Percentiles rank a stretch among this genome's conserved stretches.
These are phyloP conservation scores for Euthynnus affinis DNA, from an alignment of 2,797 vertebrate species.

Conservation along the genomic window DNA sequence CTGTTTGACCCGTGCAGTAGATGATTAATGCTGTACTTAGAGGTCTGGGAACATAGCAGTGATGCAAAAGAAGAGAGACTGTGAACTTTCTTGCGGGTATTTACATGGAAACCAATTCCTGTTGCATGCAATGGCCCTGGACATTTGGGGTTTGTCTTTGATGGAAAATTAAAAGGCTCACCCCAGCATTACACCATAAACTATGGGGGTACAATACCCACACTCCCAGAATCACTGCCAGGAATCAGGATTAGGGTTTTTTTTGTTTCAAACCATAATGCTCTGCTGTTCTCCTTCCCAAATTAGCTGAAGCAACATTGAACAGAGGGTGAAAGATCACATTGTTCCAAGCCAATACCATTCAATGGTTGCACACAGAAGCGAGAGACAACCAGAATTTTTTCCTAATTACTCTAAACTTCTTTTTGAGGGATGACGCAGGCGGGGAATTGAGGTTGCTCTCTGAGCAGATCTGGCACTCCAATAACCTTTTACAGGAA, in stretches of 20 bases:
- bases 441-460: conserved; percentile 33
- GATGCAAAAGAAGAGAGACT: conserved; percentile 55
- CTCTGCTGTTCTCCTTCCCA: conserved; percentile 54
- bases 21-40: conserved; percentile 67
- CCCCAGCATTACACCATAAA: conserved; percentile 57
- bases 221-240: conserved; percentile 61
- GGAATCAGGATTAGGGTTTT: conserved; percentile 56
- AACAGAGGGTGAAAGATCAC: conserved; percentile 56
- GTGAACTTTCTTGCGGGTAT: conserved; percentile 64
- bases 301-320: conserved; percentile 57
- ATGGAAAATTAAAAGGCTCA: conserved; percentile 73
- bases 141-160: conserved; percentile 68
- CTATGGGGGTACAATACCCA: conserved; percentile 54
- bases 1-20: conserved; percentile 52
- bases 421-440: conserved; percentile 56
- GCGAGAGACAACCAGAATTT: conserved; percentile 55
- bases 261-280: conserved; percentile 70
- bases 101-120: conserved; percentile 73
- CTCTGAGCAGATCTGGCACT: conserved; percentile 27
- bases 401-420: conserved; percentile 75
- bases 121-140: conserved; percentile 61
- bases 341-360: conserved; percentile 53
- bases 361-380: conserved; percentile 58
- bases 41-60: conserved; percentile 63
- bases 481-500: conserved; percentile 8